A percentile compares a stretch with the other conserved stretches of the same genome.
Evolutionary conservation across 2,797 vertebrate species (phyloP).

Genomic region (Coendou prehensilis): DNA sequence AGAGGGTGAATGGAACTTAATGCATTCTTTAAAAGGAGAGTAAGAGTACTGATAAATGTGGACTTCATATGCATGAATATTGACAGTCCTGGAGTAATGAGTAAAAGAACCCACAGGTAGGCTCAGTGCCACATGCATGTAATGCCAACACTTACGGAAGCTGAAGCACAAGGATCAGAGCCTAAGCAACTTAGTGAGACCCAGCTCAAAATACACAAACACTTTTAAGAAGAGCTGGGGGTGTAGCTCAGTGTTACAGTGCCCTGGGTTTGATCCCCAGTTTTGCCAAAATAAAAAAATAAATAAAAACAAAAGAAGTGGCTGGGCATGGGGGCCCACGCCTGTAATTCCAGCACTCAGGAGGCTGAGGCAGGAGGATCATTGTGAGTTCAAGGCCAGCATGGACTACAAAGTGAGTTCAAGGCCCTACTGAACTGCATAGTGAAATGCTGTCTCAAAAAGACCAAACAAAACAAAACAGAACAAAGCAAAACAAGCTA

Average conservation of each 20-base stretch:
- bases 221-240: not conserved
- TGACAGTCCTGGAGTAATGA: not conserved
- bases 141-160: not conserved
- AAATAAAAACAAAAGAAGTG: not conserved
- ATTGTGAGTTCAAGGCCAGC: not conserved
- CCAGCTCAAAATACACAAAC: not conserved
- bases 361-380: not conserved
- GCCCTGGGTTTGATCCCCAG: not conserved
- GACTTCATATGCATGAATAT: not conserved
- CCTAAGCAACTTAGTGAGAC: not conserved
- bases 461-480: not conserved
- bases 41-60: not conserved
- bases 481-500: not conserved
- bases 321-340: too few species aligned
- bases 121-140: not conserved
- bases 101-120: not conserved
- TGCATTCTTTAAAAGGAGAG: not conserved
- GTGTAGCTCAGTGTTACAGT: too few species aligned
- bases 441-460: not conserved
- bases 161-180: not conserved
- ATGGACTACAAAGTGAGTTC: not conserved
- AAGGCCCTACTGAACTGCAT: not conserved
- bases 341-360: too few species aligned
- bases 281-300: not conserved
- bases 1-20: not conserved